These are phyloP conservation scores for Cosmia pyralina DNA, from an alignment of 2,888 invertebrate genomes.

Conservation along the genomic window DNA sequence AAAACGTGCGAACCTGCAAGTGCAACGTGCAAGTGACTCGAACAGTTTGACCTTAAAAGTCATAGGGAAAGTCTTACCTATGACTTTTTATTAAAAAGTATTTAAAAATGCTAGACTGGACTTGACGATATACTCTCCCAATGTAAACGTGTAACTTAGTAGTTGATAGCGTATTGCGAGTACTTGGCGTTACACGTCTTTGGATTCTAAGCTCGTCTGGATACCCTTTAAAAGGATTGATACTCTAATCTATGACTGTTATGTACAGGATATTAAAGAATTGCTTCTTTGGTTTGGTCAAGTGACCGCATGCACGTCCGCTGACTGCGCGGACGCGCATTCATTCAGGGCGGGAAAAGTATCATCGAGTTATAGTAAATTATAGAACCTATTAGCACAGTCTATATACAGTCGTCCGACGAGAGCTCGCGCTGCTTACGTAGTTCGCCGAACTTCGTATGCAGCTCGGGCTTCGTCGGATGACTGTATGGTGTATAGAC, in stretches of 20 bases:
- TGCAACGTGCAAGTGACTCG: no score
- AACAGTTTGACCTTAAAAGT: neutral
- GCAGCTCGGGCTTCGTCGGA: no score
- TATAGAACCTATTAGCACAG: neutral
- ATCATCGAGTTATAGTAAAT: neutral
- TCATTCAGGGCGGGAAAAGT: neutral
- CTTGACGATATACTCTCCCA: neutral
- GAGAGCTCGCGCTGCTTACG: no score
- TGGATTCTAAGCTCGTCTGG: constrained; percentile 14
- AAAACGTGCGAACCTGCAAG: no score
- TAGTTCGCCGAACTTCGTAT: no score
- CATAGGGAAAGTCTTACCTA: no score
- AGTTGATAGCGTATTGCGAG: constrained; percentile 20
- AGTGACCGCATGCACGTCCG: neutral
- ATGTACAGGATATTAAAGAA: neutral
- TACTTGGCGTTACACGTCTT: constrained; percentile 24
- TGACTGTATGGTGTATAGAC: no score
- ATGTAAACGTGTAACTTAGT: constrained; percentile 15
- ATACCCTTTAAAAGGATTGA: constrained; percentile 16
- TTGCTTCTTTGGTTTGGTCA: neutral
- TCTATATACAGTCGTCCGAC: no score
- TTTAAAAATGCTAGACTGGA: no score
- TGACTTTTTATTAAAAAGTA: no score
- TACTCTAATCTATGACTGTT: constrained; percentile 12
- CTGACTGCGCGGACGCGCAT: neutral